Evolutionary conservation across 2,888 invertebrate species (phyloP).

Genomic region (Metacarcinus magister): DNA sequence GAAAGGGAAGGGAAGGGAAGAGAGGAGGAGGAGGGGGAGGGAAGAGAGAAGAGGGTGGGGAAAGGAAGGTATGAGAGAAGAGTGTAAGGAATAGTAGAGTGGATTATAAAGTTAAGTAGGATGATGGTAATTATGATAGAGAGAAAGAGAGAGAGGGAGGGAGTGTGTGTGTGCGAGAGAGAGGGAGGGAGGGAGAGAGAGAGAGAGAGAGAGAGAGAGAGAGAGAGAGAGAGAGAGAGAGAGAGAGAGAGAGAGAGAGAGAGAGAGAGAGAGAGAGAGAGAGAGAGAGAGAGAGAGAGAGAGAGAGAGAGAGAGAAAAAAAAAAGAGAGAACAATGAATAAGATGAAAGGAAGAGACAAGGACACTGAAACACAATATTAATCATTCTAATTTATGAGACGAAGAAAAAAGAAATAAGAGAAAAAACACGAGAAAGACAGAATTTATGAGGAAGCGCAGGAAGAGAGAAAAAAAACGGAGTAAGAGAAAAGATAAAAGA

Average conservation of each 20-base stretch:
- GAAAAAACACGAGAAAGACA: not conserved
- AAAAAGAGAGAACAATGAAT: not conserved
- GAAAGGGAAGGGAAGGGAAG: not conserved
- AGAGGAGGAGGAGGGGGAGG: not conserved
- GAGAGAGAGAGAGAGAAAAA: not conserved
- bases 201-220: not conserved
- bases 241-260: slow-evolving; percentile 3
- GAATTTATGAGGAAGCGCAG: not conserved
- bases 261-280: slow-evolving; percentile 56
- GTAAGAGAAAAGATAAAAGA: not conserved
- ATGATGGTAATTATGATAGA: too few species aligned
- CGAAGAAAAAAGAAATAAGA: not conserved
- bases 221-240: not conserved
- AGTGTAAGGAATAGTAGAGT: not conserved
- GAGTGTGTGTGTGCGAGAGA: too few species aligned
- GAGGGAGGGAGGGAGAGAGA: too few species aligned
- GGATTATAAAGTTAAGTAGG: too few species aligned
- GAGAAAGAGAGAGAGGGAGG: too few species aligned
- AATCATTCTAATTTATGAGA: slow-evolving; percentile 15
- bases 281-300: slow-evolving; percentile 38
- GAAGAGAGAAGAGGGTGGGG: not conserved
- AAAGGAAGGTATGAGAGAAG: not conserved
- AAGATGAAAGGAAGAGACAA: not conserved
- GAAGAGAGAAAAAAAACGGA: not conserved
- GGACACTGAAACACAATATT: not conserved